Base-by-base conservation (phyloP, 2,113 vertebrate species). In the Acanthochromis polyacanthus region DNA sequence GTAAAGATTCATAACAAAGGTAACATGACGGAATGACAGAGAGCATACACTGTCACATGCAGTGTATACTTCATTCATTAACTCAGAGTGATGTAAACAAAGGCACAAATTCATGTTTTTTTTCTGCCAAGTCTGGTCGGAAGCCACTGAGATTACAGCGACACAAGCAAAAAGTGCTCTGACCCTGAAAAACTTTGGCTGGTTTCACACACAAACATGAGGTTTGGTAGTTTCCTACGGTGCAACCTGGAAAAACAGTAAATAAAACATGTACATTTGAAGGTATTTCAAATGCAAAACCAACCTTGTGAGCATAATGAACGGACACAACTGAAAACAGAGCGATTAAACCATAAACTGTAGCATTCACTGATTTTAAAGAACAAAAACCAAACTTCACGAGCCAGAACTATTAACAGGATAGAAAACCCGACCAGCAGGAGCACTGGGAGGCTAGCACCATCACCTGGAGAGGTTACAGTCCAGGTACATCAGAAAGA, bases 81-180 rank as follows among this genome's bases (percentile, higher is more conserved):
- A 70, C 25, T n/a, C 11, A 79, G 7, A 43, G 32, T 3, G 30
- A 20, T 46, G 32, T 65, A 80, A 89, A 90, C 63, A 92, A 92
- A 92, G 90, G 92, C 91, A 92, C 91, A 90, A 74, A 87, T 59
- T 84, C 19, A 46, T 82, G 17, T 52, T 81, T 65, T 74, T 68
- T 80, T 61, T 66, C 59, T 61, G 61, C 58, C 36, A 69, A 43
- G 63, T 84, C 83, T 84, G 76, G 82, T 83, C 80, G 81, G 50
- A 87, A 81, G 80, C 36, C 43, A 5, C 60, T 69, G 63, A 10
- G 46, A 15, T 83, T 46, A 83, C 67, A 67, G 58, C 32, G 0
- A 71, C 2, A 3, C 2, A 3, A 85, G 57, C 63, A 63, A 84
- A 25, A 84, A 81, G 59, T 81, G 82, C 74, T 76, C 60, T 59